These are phyloP conservation scores for Allobates femoralis DNA, from an alignment of 2,797 vertebrate species.

Conservation along the genomic window DNA sequence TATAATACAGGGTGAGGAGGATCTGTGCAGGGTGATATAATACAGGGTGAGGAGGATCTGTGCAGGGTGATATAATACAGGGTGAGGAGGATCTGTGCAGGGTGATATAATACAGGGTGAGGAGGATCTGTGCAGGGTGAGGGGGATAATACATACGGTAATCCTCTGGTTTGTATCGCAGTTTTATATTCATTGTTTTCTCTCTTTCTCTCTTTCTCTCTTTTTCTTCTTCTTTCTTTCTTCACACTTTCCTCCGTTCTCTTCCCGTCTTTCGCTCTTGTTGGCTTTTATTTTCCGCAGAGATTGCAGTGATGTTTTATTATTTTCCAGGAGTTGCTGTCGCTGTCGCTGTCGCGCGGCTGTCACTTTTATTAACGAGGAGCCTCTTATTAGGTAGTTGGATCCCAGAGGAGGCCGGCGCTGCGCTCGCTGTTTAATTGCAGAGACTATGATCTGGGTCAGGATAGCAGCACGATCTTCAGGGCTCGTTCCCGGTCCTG, in stretches of 20 bases:
- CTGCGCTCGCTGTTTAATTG: background rate
- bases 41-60: too few species aligned
- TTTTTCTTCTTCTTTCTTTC: too few species aligned
- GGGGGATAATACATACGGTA: background rate
- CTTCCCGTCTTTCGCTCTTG: too few species aligned
- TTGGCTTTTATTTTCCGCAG: background rate
- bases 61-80: too few species aligned
- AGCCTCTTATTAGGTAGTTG: conserved; percentile 5
- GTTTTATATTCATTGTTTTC: too few species aligned
- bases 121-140: background rate
- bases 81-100: too few species aligned
- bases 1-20: too few species aligned
- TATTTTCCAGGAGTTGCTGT: background rate
- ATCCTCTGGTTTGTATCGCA: background rate
- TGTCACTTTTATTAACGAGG: conserved; percentile 35
- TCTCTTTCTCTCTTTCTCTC: too few species aligned
- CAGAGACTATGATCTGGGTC: conserved; percentile 7
- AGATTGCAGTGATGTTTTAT: background rate
- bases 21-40: too few species aligned
- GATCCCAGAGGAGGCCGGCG: background rate
- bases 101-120: too few species aligned
- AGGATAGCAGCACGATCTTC: background rate
- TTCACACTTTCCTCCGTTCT: too few species aligned
- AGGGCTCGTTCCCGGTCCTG: background rate
- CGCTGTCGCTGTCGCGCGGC: conserved; percentile 1